Percentiles rank a stretch among this genome's conserved stretches.
These are phyloP conservation scores for Leptogaster cylindrica DNA, from an alignment of 2,888 invertebrate species.

Conservation along the genomic window DNA sequence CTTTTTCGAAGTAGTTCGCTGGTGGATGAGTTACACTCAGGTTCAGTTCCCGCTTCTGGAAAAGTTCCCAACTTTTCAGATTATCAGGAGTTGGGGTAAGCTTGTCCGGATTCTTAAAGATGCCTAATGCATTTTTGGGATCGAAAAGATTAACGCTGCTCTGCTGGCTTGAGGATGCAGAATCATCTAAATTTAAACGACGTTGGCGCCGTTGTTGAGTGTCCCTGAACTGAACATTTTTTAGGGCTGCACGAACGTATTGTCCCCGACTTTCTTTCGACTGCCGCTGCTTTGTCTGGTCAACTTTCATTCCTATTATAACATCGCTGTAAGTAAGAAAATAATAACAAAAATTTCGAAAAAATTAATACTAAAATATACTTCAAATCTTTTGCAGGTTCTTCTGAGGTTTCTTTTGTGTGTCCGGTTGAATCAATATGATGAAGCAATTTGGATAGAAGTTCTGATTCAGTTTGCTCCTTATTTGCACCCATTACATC, in stretches of 20 bases:
- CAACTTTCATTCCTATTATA: slow-evolving; percentile 79
- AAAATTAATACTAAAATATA: too few relatives aligned
- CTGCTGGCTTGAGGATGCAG: slow-evolving; percentile 55
- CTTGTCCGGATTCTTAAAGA: slow-evolving; percentile 63
- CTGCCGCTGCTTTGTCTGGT: slow-evolving; percentile 63
- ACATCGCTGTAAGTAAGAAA: too few relatives aligned
- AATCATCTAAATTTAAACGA: neutral
- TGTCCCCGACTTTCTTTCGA: slow-evolving; percentile 54
- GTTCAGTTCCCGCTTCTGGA: slow-evolving; percentile 72
- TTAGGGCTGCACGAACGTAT: slow-evolving; percentile 59
- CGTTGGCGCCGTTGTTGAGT: neutral
- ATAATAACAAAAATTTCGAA: too few relatives aligned
- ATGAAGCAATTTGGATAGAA: slow-evolving; percentile 72
- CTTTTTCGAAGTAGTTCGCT: slow-evolving; percentile 88
- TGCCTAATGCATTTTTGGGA: slow-evolving; percentile 68
- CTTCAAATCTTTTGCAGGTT: slow-evolving; percentile 56
- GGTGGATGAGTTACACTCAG: slow-evolving; percentile 76
- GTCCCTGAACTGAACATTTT: neutral
- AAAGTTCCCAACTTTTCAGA: slow-evolving; percentile 72
- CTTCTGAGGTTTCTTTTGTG: too few relatives aligned
- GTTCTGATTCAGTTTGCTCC: slow-evolving; percentile 71
- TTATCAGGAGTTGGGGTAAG: slow-evolving; percentile 54
- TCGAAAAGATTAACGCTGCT: slow-evolving; percentile 71
- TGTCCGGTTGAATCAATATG: slow-evolving; percentile 48
- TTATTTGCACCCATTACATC: slow-evolving; percentile 67